phyloP scores from a whole-genome alignment of 2,888 invertebrate genomes.

The Polydrusus tereticollis region DNA sequence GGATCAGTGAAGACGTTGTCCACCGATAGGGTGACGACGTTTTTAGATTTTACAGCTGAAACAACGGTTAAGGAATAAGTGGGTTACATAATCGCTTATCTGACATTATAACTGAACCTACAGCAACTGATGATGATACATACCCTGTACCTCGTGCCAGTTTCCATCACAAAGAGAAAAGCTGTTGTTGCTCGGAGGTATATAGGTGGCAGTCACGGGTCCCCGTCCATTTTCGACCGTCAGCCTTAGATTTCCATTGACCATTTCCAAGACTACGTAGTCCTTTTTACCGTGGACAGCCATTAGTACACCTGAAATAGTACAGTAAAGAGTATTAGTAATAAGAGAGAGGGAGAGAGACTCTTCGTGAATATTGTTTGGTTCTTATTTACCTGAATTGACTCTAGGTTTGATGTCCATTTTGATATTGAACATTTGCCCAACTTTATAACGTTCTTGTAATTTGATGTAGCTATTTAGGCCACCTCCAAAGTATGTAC shows the following conservation, averaged over 20 bases:
- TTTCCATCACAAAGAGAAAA: constrained; percentile 91
- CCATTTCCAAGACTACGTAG: constrained; percentile 88
- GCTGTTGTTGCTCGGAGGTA: constrained; percentile 70
- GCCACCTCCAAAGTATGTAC: constrained; percentile 86
- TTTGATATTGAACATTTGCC: constrained; percentile 81
- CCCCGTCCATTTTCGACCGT: constrained; percentile 89
- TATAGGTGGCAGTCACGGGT: constrained; percentile 80
- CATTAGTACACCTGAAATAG: constrained; percentile 72
- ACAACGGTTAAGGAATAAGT: constrained; percentile 29
- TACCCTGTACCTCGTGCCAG: constrained; percentile 91
- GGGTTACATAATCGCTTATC: background rate
- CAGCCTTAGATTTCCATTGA: constrained; percentile 87
- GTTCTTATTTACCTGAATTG: constrained; percentile 78
- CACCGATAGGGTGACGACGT: constrained; percentile 88
- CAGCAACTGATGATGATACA: background rate
- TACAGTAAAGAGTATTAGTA: background rate
- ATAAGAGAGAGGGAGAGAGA: too few species aligned
- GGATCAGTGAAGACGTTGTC: constrained; percentile 84
- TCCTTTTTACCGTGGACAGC: constrained; percentile 88
- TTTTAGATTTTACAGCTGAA: constrained; percentile 88
- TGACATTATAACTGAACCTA: background rate
- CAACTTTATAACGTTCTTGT: constrained; percentile 82
- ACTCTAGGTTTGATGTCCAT: constrained; percentile 91
- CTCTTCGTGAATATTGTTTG: too few species aligned
- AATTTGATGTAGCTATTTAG: constrained; percentile 79